These are phyloP conservation scores for Dendrophyllia cribrosa DNA, from an alignment of 64 coral and sea anemone species.

Conservation along the genomic window DNA sequence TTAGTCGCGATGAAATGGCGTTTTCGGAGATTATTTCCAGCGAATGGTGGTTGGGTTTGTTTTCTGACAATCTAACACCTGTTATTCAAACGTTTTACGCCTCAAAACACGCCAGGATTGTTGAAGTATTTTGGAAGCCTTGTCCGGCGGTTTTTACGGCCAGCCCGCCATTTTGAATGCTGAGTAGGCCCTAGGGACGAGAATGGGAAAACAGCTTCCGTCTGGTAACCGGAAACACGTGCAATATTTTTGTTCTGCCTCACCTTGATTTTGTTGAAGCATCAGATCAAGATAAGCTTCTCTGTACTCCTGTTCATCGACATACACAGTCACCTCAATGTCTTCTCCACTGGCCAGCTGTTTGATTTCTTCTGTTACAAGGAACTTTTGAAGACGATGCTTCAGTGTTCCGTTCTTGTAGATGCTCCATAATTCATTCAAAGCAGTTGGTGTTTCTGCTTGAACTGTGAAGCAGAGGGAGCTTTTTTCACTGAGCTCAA, in stretches of 20 bases:
- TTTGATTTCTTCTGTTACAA: conserved; percentile 52
- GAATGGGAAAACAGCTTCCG: too few relatives aligned
- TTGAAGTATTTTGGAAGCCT: too few relatives aligned
- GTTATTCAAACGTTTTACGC: too few relatives aligned
- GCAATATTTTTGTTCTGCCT: not conserved
- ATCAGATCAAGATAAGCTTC: not conserved
- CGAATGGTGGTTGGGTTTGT: too few relatives aligned
- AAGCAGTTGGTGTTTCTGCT: conserved; percentile 20
- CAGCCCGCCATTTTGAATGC: too few relatives aligned
- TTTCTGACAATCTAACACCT: too few relatives aligned
- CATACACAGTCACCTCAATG: conserved; percentile 15
- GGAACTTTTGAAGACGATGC: conserved; percentile 1
- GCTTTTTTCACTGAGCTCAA: conserved; percentile 1
- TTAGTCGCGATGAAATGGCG: too few relatives aligned
- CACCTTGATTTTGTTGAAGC: not conserved
- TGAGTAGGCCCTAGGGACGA: too few relatives aligned
- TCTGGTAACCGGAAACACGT: too few relatives aligned
- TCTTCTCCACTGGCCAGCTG: not conserved
- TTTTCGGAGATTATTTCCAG: too few relatives aligned
- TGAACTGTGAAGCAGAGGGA: conserved; percentile 31
- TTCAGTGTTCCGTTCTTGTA: conserved; percentile 23
- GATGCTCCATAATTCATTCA: conserved; percentile 49
- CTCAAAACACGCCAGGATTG: too few relatives aligned
- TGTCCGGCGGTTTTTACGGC: too few relatives aligned
- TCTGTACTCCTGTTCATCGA: conserved; percentile 4